phyloP scores from a whole-genome alignment of 2,113 vertebrate species.

The Ctenomys sociabilis region DNA sequence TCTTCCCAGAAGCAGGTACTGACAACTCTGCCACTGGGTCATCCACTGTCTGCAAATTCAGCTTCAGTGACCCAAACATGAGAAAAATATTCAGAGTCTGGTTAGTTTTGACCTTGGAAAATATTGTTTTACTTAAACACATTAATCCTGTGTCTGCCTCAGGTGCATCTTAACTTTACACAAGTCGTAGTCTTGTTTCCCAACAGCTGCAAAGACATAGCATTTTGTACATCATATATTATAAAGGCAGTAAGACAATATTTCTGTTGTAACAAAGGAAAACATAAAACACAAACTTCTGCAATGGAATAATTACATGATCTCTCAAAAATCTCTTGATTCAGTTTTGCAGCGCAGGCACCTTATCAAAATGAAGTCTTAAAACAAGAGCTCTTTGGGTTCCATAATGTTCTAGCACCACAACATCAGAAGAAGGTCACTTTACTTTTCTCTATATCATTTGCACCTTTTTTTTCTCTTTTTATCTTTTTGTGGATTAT shows the following conservation, averaged over 20 bases:
- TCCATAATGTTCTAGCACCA: not conserved
- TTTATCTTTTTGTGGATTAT: not conserved
- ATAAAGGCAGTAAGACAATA: not conserved
- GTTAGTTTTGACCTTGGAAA: not conserved
- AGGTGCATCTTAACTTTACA: not conserved
- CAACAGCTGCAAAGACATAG: not conserved
- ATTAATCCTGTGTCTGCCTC: not conserved
- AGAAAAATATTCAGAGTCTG: not conserved
- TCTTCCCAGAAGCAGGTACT: not conserved
- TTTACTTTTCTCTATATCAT: not conserved
- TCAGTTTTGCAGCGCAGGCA: not conserved
- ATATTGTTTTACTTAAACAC: not conserved
- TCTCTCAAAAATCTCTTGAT: not conserved
- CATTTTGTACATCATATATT: not conserved
- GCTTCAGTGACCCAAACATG: not conserved
- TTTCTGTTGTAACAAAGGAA: not conserved
- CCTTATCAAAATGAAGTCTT: not conserved
- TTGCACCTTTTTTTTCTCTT: not conserved
- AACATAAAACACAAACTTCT: not conserved
- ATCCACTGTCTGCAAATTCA: not conserved
- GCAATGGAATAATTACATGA: not conserved
- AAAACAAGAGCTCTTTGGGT: not conserved
- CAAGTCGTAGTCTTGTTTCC: not conserved
- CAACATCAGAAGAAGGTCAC: not conserved
- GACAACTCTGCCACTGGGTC: rapidly evolving